Percentiles rank a stretch among this genome's conserved stretches.
phyloP scores from a whole-genome alignment of 2,113 vertebrate genomes.

The Fukomys damarensis region DNA sequence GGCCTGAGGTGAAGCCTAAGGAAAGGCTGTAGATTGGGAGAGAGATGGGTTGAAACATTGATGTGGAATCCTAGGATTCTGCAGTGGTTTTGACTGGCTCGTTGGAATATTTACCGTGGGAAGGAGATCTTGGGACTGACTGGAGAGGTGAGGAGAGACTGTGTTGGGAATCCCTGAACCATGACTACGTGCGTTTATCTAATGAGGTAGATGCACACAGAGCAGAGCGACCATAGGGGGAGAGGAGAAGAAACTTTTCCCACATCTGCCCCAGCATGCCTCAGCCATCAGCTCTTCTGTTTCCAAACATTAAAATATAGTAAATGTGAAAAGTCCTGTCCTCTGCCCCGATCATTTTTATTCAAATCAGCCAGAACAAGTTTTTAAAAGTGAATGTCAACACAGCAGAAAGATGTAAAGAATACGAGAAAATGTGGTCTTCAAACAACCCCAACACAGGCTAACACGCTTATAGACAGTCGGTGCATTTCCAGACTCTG shows the following conservation, averaged over 20 bases:
- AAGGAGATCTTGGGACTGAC: neutral
- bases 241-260: neutral
- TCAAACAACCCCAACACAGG: neutral
- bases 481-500: neutral
- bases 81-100: neutral
- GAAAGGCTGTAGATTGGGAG: neutral
- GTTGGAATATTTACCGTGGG: neutral
- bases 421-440: neutral
- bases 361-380: conserved; percentile 48
- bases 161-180: neutral
- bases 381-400: conserved; percentile 48
- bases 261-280: neutral
- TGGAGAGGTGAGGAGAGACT: neutral
- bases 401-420: neutral
- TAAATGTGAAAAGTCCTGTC: neutral
- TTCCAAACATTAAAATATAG: neutral
- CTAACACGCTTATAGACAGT: neutral
- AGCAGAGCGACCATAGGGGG: neutral
- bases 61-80: neutral
- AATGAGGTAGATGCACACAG: neutral
- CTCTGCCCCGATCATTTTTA: neutral
- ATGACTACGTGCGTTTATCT: neutral
- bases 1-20: neutral
- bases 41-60: neutral
- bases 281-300: neutral